Percentiles rank a stretch among this genome's conserved stretches.
phyloP scores from a whole-genome alignment of 1,140 invertebrate genomes.

The Drosophila rhopaloa region DNA sequence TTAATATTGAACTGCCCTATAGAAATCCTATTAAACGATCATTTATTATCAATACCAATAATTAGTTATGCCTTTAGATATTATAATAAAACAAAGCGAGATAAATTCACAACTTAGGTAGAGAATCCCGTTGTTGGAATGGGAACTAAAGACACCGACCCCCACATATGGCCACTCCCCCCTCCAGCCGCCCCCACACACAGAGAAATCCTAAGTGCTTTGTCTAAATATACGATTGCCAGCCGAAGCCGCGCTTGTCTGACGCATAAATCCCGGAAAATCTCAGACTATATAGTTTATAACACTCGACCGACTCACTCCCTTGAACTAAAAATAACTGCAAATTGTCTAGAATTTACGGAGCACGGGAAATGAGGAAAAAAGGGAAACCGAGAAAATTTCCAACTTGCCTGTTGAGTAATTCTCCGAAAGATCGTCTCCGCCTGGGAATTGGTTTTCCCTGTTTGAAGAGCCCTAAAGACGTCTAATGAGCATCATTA shows the following conservation, averaged over 20 bases:
- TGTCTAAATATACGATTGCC: slow-evolving; percentile 28
- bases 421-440: slow-evolving; percentile 67
- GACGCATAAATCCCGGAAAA: slow-evolving; percentile 25
- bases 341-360: slow-evolving; percentile 58
- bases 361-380: slow-evolving; percentile 12
- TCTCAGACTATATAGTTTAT: slow-evolving; percentile 8
- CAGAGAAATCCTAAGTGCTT: slow-evolving; percentile 17
- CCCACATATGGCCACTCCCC: slow-evolving; percentile 22
- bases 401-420: slow-evolving; percentile 59
- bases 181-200: slow-evolving; percentile 15
- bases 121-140: neutral
- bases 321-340: slow-evolving; percentile 59
- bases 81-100: neutral
- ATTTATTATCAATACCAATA: neutral
- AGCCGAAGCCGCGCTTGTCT: slow-evolving; percentile 39
- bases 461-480: slow-evolving; percentile 56
- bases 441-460: slow-evolving; percentile 42
- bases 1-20: no score
- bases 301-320: slow-evolving; percentile 1
- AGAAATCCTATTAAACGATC: no score
- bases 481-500: slow-evolving; percentile 80
- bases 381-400: slow-evolving; percentile 37
- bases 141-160: slow-evolving; percentile 17
- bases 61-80: neutral
- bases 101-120: neutral